Evolutionary conservation across 1,140 invertebrate genomes (phyloP).

Genomic region (Drosophila serrata): DNA sequence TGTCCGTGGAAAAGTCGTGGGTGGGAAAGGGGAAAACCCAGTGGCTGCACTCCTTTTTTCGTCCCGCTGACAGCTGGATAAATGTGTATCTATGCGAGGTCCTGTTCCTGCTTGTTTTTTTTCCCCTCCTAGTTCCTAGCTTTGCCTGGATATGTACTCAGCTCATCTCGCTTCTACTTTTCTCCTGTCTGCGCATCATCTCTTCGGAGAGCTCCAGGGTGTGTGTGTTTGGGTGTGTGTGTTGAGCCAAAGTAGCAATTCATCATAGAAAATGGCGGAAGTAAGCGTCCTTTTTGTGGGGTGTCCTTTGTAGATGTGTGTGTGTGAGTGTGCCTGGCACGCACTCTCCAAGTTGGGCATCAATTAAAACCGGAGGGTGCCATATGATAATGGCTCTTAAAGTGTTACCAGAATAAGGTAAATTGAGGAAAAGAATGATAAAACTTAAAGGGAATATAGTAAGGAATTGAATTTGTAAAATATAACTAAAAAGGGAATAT

Average conservation of each 20-base stretch:
- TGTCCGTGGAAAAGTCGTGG: conserved; percentile 41
- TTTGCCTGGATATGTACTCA: conserved; percentile 31
- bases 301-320: conserved; percentile 22
- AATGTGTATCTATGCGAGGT: conserved; percentile 68
- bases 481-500: not conserved
- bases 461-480: not conserved
- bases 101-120: conserved; percentile 28
- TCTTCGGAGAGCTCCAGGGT: conserved; percentile 26
- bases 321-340: conserved; percentile 28
- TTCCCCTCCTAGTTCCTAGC: conserved; percentile 2
- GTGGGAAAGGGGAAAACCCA: conserved; percentile 12
- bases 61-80: conserved; percentile 72
- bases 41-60: conserved; percentile 53
- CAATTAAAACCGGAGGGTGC: conserved; percentile 54
- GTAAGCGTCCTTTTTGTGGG: conserved; percentile 71
- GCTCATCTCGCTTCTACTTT: conserved; percentile 43
- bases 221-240: conserved; percentile 10
- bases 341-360: conserved; percentile 33
- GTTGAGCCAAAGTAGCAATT: conserved; percentile 83
- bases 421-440: not conserved
- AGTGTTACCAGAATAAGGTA: conserved; percentile 7
- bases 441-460: not conserved
- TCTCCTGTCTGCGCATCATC: conserved; percentile 72
- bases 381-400: conserved; percentile 39
- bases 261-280: conserved; percentile 85